These are phyloP conservation scores for Centropristis striata DNA, from an alignment of 2,113 vertebrate genomes.

Conservation along the genomic window DNA sequence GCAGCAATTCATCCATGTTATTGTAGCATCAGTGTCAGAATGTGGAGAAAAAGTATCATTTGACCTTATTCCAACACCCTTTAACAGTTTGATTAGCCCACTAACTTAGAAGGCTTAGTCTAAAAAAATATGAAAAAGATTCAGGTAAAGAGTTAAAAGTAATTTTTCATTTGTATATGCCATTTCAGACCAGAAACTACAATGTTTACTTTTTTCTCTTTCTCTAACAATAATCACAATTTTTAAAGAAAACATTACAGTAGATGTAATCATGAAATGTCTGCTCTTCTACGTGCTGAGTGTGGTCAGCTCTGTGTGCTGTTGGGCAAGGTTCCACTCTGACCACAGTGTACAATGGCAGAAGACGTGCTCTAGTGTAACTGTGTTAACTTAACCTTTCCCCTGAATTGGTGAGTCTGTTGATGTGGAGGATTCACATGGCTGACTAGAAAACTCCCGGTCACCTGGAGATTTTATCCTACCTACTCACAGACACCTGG, in stretches of 20 bases:
- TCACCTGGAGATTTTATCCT: slow-evolving; percentile 10
- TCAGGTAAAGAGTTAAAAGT: not conserved
- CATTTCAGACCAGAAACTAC: no score
- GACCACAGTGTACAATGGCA: slow-evolving; percentile 22
- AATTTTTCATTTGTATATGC: not conserved
- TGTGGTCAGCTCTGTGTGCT: not conserved
- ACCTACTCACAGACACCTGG: not conserved
- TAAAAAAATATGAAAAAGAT: not conserved
- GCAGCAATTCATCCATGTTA: no score
- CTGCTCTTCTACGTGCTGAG: not conserved
- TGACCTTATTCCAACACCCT: not conserved
- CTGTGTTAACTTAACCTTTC: slow-evolving; percentile 52
- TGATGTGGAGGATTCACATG: slow-evolving; percentile 30
- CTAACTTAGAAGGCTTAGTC: not conserved
- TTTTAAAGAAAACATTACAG: not conserved
- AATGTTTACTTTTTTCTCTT: no score
- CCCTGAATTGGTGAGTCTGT: slow-evolving; percentile 19
- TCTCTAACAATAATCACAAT: no score
- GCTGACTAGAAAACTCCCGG: not conserved
- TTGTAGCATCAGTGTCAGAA: no score
- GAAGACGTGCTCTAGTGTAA: not conserved
- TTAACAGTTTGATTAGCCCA: not conserved
- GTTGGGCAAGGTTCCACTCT: not conserved
- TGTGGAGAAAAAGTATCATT: no score
- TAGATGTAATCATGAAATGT: not conserved